A percentile compares a stretch with the other conserved stretches of the same genome.
Evolutionary conservation across 2,113 vertebrate genomes (phyloP).

Genomic region (Ageneiosus marmoratus): DNA sequence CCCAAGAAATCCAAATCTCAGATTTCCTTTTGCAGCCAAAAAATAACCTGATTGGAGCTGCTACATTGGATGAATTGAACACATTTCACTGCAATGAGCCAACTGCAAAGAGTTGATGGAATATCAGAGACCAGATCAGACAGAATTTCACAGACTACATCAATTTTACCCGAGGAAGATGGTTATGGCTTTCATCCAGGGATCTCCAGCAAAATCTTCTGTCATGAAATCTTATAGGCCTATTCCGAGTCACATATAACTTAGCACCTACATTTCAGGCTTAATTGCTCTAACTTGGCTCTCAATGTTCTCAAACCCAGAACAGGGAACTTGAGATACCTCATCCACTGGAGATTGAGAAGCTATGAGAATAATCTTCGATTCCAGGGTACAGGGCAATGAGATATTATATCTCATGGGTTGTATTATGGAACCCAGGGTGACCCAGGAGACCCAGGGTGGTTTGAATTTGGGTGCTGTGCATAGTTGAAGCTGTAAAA

Average conservation of each 20-base stretch:
- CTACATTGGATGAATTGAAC: no score
- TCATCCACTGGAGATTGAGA: not conserved
- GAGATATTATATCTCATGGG: not conserved
- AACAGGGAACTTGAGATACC: not conserved
- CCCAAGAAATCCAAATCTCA: no score
- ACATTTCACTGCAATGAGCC: no score
- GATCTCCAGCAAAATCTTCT: no score
- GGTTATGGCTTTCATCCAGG: no score
- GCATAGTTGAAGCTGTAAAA: not conserved
- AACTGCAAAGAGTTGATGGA: no score
- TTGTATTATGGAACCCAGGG: not conserved
- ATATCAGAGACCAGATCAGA: no score
- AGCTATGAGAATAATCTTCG: not conserved
- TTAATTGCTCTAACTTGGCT: not conserved
- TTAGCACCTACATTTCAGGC: not conserved
- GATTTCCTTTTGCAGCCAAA: no score
- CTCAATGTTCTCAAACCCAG: not conserved
- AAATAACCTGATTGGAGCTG: no score
- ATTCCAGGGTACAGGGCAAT: not conserved
- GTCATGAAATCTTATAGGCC: not conserved
- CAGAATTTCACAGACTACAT: no score
- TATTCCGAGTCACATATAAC: not conserved
- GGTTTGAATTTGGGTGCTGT: not conserved
- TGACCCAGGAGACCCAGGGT: not conserved
- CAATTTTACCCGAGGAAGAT: no score